Evolutionary conservation across 1,140 invertebrate species (phyloP).

Genomic region (Maniola jurtina): DNA sequence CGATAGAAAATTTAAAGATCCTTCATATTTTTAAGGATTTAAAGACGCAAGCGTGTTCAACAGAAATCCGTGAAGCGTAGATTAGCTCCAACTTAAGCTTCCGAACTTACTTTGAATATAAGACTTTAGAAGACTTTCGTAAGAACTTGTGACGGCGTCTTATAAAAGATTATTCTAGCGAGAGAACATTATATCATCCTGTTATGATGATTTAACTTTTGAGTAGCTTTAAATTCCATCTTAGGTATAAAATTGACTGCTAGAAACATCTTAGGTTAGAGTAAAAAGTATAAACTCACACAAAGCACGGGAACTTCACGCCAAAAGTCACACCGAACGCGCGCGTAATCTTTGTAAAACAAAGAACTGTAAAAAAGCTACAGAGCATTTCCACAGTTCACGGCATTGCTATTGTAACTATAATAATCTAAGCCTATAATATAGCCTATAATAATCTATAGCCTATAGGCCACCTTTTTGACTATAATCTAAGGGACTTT

Average conservation of each 20-base stretch:
- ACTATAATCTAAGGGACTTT: too few species aligned
- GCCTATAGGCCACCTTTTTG: too few species aligned
- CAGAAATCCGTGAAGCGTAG: slow-evolving; percentile 2
- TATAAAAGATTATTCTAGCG: slow-evolving; percentile 7
- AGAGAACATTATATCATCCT: background rate
- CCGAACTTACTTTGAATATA: slow-evolving; percentile 3
- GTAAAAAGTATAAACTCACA: too few species aligned
- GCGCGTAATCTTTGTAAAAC: too few species aligned
- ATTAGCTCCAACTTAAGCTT: slow-evolving; percentile 3
- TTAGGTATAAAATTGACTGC: background rate
- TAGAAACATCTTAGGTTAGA: too few species aligned
- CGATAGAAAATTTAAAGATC: background rate
- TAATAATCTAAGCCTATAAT: too few species aligned
- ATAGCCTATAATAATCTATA: too few species aligned
- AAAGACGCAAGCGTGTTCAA: background rate
- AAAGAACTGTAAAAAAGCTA: too few species aligned
- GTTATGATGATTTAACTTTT: background rate
- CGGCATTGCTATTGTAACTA: too few species aligned
- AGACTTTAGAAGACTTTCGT: slow-evolving; percentile 6
- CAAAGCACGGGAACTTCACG: too few species aligned
- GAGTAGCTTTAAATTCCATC: background rate
- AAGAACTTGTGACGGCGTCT: background rate
- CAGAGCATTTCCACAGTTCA: too few species aligned
- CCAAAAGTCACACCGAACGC: too few species aligned
- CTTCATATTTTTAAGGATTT: background rate